Evolutionary conservation across 2,797 vertebrate genomes (phyloP), one percentile per base, ranked within the genome.

Genomic region (Pachyuromys duprasi): DNA sequence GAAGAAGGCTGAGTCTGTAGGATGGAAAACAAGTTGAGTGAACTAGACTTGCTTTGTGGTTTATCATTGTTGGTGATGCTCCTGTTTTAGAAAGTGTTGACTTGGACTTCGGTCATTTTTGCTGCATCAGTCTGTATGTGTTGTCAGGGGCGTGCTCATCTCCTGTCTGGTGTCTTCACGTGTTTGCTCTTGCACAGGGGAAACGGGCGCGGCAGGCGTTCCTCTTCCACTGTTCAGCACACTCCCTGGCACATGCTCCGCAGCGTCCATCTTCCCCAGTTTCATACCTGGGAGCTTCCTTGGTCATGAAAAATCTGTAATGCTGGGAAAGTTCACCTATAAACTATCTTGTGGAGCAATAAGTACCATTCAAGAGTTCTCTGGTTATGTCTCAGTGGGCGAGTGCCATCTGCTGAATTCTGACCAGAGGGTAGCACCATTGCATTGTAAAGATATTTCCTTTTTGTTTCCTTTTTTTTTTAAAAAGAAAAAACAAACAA

Each of bases 31-130:
- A 28, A 70, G 28, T 28, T 20, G n/a, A 94, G 45, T 20, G 63
- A 15, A 28, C 28, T 79, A 17, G 83, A 62, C 18, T 86, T 91
- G 24, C 75, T 79, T 67, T 79, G 24, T 33, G 74, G 49, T 93
- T 74, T 39, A 33, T 60, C 39, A 22, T 18, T 70, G n/a, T 76
- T 91, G 53, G 9, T 28, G 78, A 65, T 17, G 24, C 33, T 87
- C 76, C 31, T 12, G 42, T 28, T 81, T 42, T 7, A 45, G 69
- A 75, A 88, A 69, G 15, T 9, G 39, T 63, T 49, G 60, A 49
- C 72, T 42, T n/a, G 49, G 39, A 63, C 14, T 31, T 17, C 18
- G n/a, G 4, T 80, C 33, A 28, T 70, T 78, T 91, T 63, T 65
- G 53, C n/a, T 63, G 9, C 28, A 5, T 69, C 60, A 53, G 28